Base-by-base conservation (phyloP, 2,888 invertebrate species). In the Amphimallon solstitiale region DNA sequence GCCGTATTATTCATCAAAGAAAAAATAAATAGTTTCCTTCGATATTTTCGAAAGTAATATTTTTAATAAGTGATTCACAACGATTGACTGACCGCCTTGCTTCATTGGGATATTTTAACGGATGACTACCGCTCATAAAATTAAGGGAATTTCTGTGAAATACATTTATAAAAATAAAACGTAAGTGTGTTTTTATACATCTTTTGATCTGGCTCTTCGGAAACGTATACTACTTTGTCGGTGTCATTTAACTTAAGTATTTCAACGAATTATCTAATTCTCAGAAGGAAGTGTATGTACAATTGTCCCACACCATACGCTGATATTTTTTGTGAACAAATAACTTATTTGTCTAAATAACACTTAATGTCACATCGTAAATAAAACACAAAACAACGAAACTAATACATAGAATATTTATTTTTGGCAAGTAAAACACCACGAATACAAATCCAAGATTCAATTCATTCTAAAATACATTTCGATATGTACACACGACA, bases 121-220 rank as follows among this genome's bases (percentile, higher is more conserved):
- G 14, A 23, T 29, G 48, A 49, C 48, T 23, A 14, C n/a, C n/a
- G n/a, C 2, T 12, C 29, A 49, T 23, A 49, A 29, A 7, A 12
- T 45, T 12, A 49, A 29, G 14, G 14, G 14, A n/a, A 29, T 12
- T 49, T 49, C 48, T 12, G 12, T 49, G 48, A 49, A 49, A 12
- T 23, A 12, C 48, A 29, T 9, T 14, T 46, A 43, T 49, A 49
- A 49, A 49, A 49, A 49, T 23, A 49, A 29, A 29, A 29, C 1
- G 1, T 7, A 29, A 29, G 14, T 49, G 29, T 29, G 23, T 14
- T 14, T 45, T 10, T 19, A 29, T 23, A 21, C 12, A 14, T 21
- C 48, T 49, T 49, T 49, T 49, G 48, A 49, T 49, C 48, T 29
- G 9, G 9, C 29, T 29, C 1, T 49, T 49, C 14, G 2, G n/a